Base-by-base conservation (phyloP, 2,888 invertebrate genomes). In the Torymus tubicola region DNA sequence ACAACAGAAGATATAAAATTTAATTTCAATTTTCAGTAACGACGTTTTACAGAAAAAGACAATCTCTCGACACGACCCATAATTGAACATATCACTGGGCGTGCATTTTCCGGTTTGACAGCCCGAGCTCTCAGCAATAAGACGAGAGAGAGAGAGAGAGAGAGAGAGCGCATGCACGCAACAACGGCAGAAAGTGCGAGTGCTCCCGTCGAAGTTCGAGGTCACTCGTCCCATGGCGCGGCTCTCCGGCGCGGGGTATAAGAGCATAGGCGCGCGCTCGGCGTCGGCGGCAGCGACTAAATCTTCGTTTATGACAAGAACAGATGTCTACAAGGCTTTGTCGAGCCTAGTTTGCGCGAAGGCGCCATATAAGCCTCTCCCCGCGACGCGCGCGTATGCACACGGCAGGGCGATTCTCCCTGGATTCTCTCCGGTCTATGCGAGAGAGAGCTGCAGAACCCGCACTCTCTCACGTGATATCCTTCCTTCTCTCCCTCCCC, bases 251-350 rank as follows among this genome's bases (percentile, higher is more conserved):
- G 31, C 24, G 52, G 11, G 18, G 55, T 18, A 14, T 18, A 14
- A 18, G 14, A 55, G 61, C 21, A 52, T 57, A 52, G 69, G 42
- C 18, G 21, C 42, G 63, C 57, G 31, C 50, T 58, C 60, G 12
- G 53, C n/a, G 14, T 12, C 21, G 18, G 13, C 55, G 82, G 82
- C 83, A 31, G 81, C 82, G 82, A 80, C 85, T 88, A 88, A 89
- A 88, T 89, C 88, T 87, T 85, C 87, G 86, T 84, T 87, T 88
- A 87, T 89, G 90, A 90, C 89, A 88, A 87, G 88, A 90, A 90
- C 90, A 90, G 89, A 90, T 90, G 90, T 90, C 89, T 87, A 87
- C 88, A 88, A 88, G 87, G 85, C 87, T 89, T 87, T 88, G 89
- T 90, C 89, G 86, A 86, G 87, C 84, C 87, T 88, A 89, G 88